A percentile compares a stretch with the other conserved stretches of the same genome.
phyloP scores from a whole-genome alignment of 2,888 invertebrate species.

The Diplolepis rosae region DNA sequence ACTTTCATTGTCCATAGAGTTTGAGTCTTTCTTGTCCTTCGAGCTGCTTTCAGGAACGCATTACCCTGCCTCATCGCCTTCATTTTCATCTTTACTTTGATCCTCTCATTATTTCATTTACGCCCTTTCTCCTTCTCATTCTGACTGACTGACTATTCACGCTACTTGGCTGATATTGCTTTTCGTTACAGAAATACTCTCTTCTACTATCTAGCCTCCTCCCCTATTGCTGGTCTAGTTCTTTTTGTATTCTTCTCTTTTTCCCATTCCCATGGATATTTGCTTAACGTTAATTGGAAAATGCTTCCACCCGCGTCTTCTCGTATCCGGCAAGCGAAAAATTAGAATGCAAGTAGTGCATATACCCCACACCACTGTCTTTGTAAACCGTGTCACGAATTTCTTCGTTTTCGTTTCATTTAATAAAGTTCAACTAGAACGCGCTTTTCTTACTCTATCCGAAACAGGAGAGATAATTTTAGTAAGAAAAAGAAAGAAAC shows the following conservation, averaged over 20 bases:
- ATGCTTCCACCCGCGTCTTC: slow-evolving; percentile 57
- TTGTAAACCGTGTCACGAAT: slow-evolving; percentile 26
- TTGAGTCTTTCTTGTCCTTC: slow-evolving; percentile 4
- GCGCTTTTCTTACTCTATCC: not conserved
- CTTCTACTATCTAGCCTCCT: not conserved
- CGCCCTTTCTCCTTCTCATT: slow-evolving; percentile 28
- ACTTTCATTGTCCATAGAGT: slow-evolving; percentile 2
- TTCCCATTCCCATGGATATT: slow-evolving; percentile 59
- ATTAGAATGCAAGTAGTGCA: slow-evolving; percentile 51
- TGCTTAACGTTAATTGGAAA: slow-evolving; percentile 70
- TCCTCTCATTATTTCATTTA: not conserved
- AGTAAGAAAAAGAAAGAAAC: not conserved
- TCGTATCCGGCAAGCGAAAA: slow-evolving; percentile 39
- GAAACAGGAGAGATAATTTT: too few species aligned
- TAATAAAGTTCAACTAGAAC: slow-evolving; percentile 15
- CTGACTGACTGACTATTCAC: slow-evolving; percentile 14
- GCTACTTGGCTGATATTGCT: slow-evolving; percentile 58
- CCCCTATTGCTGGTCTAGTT: slow-evolving; percentile 22
- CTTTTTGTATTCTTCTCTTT: slow-evolving; percentile 39
- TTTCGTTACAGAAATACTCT: slow-evolving; percentile 49
- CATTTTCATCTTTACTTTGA: not conserved
- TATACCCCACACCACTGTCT: slow-evolving; percentile 27
- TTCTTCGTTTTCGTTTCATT: not conserved
- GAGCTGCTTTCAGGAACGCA: not conserved
- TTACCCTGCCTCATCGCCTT: slow-evolving; percentile 20